Evolutionary conservation across 1,140 invertebrate species (phyloP).

Genomic region (Oryctes rhinoceros): DNA sequence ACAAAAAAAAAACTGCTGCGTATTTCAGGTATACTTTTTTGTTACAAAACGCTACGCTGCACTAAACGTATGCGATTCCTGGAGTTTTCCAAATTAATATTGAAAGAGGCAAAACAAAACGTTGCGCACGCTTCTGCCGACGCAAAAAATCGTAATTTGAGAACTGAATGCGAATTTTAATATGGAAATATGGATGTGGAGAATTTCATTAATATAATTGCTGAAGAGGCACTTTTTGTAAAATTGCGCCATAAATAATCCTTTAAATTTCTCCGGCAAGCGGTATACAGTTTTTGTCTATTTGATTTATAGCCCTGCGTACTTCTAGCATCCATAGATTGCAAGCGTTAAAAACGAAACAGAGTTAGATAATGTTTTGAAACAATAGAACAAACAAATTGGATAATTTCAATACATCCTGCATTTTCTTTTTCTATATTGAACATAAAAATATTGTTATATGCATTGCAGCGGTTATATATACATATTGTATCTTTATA

Average conservation of each 20-base stretch:
- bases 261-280: neutral
- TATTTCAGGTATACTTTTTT: no score
- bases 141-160: slow-evolving; percentile 2
- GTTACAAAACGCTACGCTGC: neutral
- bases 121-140: neutral
- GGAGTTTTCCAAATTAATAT: neutral
- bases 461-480: no score
- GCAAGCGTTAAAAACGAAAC: neutral
- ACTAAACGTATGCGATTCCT: neutral
- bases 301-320: neutral
- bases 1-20: no score
- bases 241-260: slow-evolving; percentile 15
- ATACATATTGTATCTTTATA: no score
- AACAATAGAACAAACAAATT: neutral
- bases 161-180: neutral
- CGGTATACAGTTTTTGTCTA: neutral
- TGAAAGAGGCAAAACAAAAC: neutral
- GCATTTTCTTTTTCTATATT: no score
- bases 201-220: slow-evolving; percentile 12
- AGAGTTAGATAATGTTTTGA: neutral
- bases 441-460: no score
- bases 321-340: neutral
- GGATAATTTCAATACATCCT: no score
- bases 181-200: neutral
- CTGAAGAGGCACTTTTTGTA: neutral